Base-by-base conservation (phyloP, 2,888 invertebrate species). In the Sicus ferrugineus region DNA sequence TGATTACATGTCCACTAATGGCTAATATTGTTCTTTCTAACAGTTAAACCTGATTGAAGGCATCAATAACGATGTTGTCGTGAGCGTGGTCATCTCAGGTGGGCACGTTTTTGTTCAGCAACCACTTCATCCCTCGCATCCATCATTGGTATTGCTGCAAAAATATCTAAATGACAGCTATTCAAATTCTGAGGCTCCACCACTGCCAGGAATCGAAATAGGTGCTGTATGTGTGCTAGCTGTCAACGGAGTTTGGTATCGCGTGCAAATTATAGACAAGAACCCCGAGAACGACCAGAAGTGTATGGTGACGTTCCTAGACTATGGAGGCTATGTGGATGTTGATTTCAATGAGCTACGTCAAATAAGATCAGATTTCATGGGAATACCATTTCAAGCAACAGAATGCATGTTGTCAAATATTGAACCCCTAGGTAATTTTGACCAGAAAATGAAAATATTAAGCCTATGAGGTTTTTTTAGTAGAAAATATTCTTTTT, bases 381-480 rank as follows among this genome's bases (percentile, higher is more conserved):
- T 97, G 89, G 88, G 91, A 70, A 88, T 98, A 84, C 98, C 98
- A 67, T 98, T 98, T 90, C 98, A 98, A 89, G 96, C 98, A 70
- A 93, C 95, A 62, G 98, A 99, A 88, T 96, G 97, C 83, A 90
- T 92, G 83, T 87, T 99, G 80, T 95, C 95, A n/a, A 92, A 95
- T 86, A 89, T 97, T 77, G 90, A 90, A 85, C 94, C 96, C 69
- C 87, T 89, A 69, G 92, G 95, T 92, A 85, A 84, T 83, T n/a
- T n/a, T n/a, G n/a, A n/a, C n/a, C n/a, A n/a, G n/a, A n/a, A n/a
- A n/a, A n/a, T n/a, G n/a, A n/a, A n/a, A n/a, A n/a, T n/a, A n/a
- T n/a, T n/a, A n/a, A n/a, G n/a, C n/a, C n/a, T n/a, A 28, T 52
- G 28, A 48, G 19, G 2, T 23, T 42, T 62, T 30, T 7, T 28